Evolutionary conservation across 2,113 vertebrate species (phyloP), one percentile per base, ranked within the genome.

Genomic region (Ramphastos sulfuratus): DNA sequence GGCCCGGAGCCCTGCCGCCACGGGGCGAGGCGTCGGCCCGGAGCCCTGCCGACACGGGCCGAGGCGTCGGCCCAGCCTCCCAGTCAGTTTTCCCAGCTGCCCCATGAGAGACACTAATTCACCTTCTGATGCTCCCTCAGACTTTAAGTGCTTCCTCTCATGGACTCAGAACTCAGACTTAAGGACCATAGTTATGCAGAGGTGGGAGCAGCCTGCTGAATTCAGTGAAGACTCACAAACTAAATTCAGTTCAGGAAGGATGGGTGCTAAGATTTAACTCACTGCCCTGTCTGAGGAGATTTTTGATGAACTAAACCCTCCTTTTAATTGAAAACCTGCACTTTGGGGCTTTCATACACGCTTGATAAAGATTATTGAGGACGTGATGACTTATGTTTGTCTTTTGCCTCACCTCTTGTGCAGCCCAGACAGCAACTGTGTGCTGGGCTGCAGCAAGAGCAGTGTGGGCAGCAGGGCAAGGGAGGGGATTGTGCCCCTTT

Each of bases 21-120:
- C 20, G 95, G 83, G 96, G 92, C 7, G 35, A 85, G 63, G n/a
- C 44, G 30, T 95, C 37, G n/a, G n/a, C n/a, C n/a, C n/a, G n/a
- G n/a, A 96, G 52, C 17, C n/a, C n/a, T n/a, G n/a, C n/a, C n/a
- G n/a, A n/a, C n/a, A n/a, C n/a, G n/a, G n/a, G n/a, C n/a, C n/a
- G n/a, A 85, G 63, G n/a, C 44, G 30, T 95, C 42, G 96, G 52
- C 16, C 39, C 71, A 66, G 55, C 28, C 28, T 4, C 1, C 0
- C 66, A 35, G 52, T 3, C 42, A 11, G 10, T 18, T 50, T 71
- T 56, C 63, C 42, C 69, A 58, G 19, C 30, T 0, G 82, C 30
- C 25, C 56, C 65, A 33, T 12, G 3, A 7, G 60, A 44, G 3
- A 27, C 21, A 28, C 10, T 23, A 0, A 0, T 73, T 85, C 9